phyloP scores from a whole-genome alignment of 2,797 vertebrate genomes.

The Tragopan temminckii region DNA sequence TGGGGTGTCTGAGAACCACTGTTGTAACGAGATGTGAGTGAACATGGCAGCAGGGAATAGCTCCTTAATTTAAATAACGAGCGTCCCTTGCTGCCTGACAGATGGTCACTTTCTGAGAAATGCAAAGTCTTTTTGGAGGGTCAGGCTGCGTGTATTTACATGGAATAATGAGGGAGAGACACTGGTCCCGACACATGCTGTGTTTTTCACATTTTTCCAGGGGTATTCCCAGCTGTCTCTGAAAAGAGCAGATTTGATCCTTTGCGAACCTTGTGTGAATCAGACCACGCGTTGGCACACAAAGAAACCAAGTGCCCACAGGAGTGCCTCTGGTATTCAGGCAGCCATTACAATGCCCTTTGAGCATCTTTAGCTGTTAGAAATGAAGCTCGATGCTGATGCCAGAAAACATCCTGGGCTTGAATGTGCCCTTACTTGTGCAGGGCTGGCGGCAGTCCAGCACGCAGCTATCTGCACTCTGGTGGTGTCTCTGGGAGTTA shows the following conservation, averaged over 20 bases:
- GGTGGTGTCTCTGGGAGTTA: neutral
- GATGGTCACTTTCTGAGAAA: conserved; percentile 74
- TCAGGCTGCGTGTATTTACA: conserved; percentile 71
- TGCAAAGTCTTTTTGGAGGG: conserved; percentile 63
- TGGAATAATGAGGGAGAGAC: conserved; percentile 72
- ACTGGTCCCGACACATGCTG: conserved; percentile 60
- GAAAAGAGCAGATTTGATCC: conserved; percentile 58
- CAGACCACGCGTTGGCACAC: neutral
- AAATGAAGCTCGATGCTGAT: conserved; percentile 39
- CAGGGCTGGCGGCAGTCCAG: conserved; percentile 46
- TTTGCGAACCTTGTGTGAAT: conserved; percentile 38
- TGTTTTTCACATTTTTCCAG: conserved; percentile 75
- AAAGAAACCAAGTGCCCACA: conserved; percentile 12
- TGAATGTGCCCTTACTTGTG: conserved; percentile 58
- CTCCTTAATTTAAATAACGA: conserved; percentile 73
- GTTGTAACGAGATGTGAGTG: conserved; percentile 26
- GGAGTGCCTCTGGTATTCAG: conserved; percentile 32
- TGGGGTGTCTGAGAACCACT: neutral
- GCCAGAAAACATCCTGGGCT: conserved; percentile 54
- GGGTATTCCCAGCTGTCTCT: conserved; percentile 72
- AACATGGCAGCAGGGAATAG: conserved; percentile 65
- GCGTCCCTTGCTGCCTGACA: conserved; percentile 62
- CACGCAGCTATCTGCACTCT: conserved; percentile 4
- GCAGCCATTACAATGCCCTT: conserved; percentile 13
- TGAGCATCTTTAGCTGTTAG: conserved; percentile 22